Base-by-base conservation (phyloP, 1,140 invertebrate species). In the Phthorimaea operculella region DNA sequence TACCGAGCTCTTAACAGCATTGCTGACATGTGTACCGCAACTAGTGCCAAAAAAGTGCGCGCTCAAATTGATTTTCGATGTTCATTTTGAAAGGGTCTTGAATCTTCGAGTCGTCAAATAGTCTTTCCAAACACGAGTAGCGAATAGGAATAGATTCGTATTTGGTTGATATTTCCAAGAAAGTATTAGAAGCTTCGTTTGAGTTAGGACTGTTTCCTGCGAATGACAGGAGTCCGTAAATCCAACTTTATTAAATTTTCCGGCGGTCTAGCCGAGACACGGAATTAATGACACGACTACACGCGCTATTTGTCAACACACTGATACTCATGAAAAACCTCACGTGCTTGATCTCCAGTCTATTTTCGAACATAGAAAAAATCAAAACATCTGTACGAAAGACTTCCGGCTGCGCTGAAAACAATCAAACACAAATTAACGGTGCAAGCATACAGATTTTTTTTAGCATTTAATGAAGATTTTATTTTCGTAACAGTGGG, bases 181-280 rank as follows among this genome's bases (percentile, higher is more conserved):
- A 39, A n/a, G 10, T 9, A 39, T 39, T 15, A 3, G 16, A 47
- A 16, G 8, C 16, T n/a, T 47, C 44, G 14, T 47, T 47, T 47
- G n/a, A 47, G 61, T 63, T 58, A 58, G 50, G 60, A 52, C 59
- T 54, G 61, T 48, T 68, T 76, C 74, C 66, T 71, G 66, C 45
- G 33, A 33, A 50, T 52, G 62, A 62, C 52, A 59, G 49, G 55
- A 57, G 15, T 52, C 36, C 55, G 67, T 71, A 67, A 68, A 76
- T 73, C 60, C 33, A 50, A 53, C 51, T 66, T 73, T 70, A 76
- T 72, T 66, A 67, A 67, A 74, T 73, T 47, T 69, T 70, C 66
- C 64, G 66, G 57, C 53, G 61, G 60, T 62, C 52, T 54, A 64
- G 55, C 60, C 58, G 58, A 64, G 55, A 63, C 58, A 59, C 51